Evolutionary conservation across 1,140 invertebrate genomes (phyloP), one percentile per base, ranked within the genome.

Genomic region (Gryllus bimaculatus): DNA sequence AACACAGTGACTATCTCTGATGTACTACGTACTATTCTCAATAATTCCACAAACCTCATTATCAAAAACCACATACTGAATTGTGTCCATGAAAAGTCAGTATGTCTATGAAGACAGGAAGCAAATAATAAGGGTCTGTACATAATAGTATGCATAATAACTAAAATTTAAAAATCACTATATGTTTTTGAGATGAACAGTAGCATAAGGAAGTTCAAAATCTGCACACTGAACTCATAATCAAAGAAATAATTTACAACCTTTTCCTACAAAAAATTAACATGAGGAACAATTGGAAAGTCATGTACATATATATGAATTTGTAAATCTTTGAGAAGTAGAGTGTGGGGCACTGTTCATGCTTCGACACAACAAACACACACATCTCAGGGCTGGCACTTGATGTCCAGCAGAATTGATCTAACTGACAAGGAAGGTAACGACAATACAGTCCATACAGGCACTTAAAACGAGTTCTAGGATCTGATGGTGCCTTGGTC

Each of bases 391-490:
- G 47, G 47, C 20, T 21, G 74, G 74, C 47, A 10, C 20, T 21
- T 26, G 20, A 13, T 75, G 74, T 26, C 74, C 20, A 26, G 47
- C 20, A 13, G 74, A 75, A 75, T 75, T 21, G 10, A 47, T 75
- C 74, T 75, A 21, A 75, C 20, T 75, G 47, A 26, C 20, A 75
- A 75, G 20, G 20, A 47, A 26, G 74, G 20, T 21, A 21, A 75
- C 74, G 74, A 75, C 74, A 75, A 26, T 75, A 75, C 74, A 75
- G 47, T 75, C 74, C 74, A 75, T 75, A 75, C 74, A 75, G 74
- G 74, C 74, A 75, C 74, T 75, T 75, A 75, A 75, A 75, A 47
- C n/a, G 20, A 21, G 20, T 75, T 75, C 20, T 75, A 26, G 20
- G 20, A 47, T 47, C 47, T 75, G 74, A 21, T 75, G 47, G 74